Evolutionary conservation across 2,888 invertebrate species (phyloP).

Genomic region (Ophioninae sp.): DNA sequence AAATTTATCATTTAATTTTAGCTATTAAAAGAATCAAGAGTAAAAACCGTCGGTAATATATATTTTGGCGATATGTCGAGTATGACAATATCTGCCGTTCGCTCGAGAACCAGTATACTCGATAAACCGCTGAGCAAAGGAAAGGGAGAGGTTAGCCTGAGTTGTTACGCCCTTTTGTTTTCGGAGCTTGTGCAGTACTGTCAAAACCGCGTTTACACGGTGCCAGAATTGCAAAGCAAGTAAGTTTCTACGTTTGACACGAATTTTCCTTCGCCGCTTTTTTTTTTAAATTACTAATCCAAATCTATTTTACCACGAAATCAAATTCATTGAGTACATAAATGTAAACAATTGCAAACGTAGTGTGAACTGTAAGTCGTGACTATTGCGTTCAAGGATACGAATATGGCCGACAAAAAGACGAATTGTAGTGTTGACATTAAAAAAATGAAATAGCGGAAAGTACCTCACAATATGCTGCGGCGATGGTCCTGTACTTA

Average conservation of each 20-base stretch:
- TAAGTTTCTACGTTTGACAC: conserved; percentile 80
- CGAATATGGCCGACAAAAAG: neutral
- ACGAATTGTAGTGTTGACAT: too few relatives aligned
- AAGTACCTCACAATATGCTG: too few relatives aligned
- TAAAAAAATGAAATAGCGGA: neutral
- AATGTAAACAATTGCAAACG: neutral
- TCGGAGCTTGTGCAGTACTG: conserved; percentile 99
- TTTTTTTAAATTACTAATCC: neutral
- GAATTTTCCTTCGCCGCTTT: neutral
- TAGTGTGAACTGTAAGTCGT: neutral
- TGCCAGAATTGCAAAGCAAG: conserved; percentile 97
- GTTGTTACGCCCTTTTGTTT: conserved; percentile 96
- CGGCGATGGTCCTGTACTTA: too few relatives aligned
- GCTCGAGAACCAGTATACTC: conserved; percentile 90
- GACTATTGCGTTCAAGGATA: neutral
- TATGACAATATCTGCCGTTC: conserved; percentile 79
- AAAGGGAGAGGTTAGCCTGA: conserved; percentile 94
- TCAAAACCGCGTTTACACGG: conserved; percentile 96
- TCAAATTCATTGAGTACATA: neutral
- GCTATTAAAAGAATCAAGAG: neutral
- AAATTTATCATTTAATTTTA: neutral
- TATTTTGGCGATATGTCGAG: conserved; percentile 66
- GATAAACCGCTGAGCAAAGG: conserved; percentile 96
- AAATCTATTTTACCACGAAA: neutral
- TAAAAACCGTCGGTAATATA: neutral